These are phyloP conservation scores for Heliothis peltigera DNA, from an alignment of 2,888 invertebrate genomes.

Conservation along the genomic window DNA sequence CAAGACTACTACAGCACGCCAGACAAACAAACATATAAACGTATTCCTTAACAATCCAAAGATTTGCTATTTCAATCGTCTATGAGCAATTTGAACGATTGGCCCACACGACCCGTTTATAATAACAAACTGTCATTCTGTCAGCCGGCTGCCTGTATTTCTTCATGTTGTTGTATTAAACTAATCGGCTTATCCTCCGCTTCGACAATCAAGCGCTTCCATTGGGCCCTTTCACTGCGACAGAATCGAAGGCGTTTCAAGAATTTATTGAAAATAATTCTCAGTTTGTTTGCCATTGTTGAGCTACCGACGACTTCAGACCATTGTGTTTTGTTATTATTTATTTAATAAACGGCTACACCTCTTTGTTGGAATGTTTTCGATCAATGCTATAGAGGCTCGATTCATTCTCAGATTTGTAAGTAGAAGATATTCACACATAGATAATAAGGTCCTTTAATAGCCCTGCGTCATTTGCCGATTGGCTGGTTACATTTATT, in stretches of 20 bases:
- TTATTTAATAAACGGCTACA: conserved; percentile 87
- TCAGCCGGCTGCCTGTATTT: conserved; percentile 75
- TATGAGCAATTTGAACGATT: conserved; percentile 39
- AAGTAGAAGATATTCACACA: conserved; percentile 56
- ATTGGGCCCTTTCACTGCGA: conserved; percentile 76
- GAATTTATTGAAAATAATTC: conserved; percentile 88
- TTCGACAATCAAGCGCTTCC: conserved; percentile 74
- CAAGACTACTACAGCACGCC: neutral
- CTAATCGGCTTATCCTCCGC: conserved; percentile 87
- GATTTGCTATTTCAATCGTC: conserved; percentile 35
- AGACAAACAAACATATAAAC: neutral
- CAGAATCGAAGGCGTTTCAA: conserved; percentile 85
- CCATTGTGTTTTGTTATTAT: conserved; percentile 84
- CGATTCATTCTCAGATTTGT: conserved; percentile 61
- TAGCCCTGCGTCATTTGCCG: conserved; percentile 18
- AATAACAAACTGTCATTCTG: conserved; percentile 78
- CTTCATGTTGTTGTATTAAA: conserved; percentile 80
- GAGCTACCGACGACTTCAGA: conserved; percentile 79
- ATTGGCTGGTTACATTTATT: conserved; percentile 17
- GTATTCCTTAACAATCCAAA: neutral
- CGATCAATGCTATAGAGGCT: conserved; percentile 77
- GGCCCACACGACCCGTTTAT: conserved; percentile 58
- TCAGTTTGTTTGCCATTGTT: conserved; percentile 88
- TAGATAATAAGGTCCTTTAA: conserved; percentile 56
- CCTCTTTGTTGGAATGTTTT: conserved; percentile 79